Evolutionary conservation across 2,888 invertebrate genomes (phyloP).

Genomic region (Chelonus formosanus): DNA sequence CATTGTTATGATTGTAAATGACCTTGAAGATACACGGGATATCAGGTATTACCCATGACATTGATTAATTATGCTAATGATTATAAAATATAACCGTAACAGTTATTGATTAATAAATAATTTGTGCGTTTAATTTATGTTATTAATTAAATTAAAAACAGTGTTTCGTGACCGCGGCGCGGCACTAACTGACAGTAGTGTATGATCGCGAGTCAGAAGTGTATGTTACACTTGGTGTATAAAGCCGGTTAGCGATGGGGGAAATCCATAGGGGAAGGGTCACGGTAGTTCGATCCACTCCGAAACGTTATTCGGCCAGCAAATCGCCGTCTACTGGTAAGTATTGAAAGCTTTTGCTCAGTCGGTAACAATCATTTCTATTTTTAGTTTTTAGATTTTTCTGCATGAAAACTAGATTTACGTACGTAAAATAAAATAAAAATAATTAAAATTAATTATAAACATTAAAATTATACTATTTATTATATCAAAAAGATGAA

Average conservation of each 20-base stretch:
- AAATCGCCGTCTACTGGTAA: slow-evolving; percentile 8
- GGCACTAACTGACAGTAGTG: slow-evolving; percentile 61
- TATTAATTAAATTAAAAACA: slow-evolving; percentile 1
- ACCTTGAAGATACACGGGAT: slow-evolving; percentile 1
- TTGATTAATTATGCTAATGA: slow-evolving; percentile 3
- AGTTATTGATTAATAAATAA: not conserved
- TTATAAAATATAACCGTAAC: not conserved
- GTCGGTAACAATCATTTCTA: not conserved
- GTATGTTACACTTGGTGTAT: slow-evolving; percentile 10
- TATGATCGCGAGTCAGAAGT: not conserved
- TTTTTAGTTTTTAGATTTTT: too few species aligned
- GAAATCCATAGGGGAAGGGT: slow-evolving; percentile 33
- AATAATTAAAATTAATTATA: too few species aligned
- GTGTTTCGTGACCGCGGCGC: slow-evolving; percentile 58
- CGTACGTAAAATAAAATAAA: too few species aligned
- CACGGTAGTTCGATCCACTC: slow-evolving; percentile 37
- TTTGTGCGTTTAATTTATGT: not conserved
- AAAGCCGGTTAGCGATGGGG: slow-evolving; percentile 23
- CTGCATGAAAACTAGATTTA: too few species aligned
- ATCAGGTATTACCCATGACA: slow-evolving; percentile 16
- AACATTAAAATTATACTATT: too few species aligned
- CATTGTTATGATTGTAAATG: slow-evolving; percentile 21
- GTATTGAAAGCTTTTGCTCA: not conserved
- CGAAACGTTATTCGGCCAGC: slow-evolving; percentile 9
- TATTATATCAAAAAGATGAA: too few species aligned